Conservation (phyloP, 2,113 vertebrate species). For the Agapornis roseicollis region DNA sequence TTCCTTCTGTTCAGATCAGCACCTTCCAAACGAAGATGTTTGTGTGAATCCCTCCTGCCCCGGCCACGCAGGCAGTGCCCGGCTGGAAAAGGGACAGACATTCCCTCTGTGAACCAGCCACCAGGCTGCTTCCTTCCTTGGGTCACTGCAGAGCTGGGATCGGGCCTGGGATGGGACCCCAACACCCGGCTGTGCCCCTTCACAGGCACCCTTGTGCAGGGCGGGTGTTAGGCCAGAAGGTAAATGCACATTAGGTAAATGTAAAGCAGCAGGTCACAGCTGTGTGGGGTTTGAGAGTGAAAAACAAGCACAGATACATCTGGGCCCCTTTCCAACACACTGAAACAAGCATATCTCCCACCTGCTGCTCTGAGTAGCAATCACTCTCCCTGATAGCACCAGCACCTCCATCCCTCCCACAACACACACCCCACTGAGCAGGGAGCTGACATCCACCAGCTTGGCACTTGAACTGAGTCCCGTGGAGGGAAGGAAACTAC, state of each 20-base stretch:
- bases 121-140: rapidly evolving
- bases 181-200: neutral
- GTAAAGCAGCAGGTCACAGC: neutral
- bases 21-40: neutral
- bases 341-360: rapidly evolving
- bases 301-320: neutral
- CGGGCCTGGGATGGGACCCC: neutral
- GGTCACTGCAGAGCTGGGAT: rapidly evolving
- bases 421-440: rapidly evolving
- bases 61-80: neutral
- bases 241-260: neutral
- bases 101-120: neutral
- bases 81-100: neutral
- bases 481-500: neutral
- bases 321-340: rapidly evolving
- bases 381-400: rapidly evolving
- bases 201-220: rapidly evolving
- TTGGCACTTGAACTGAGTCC: rapidly evolving
- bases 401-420: neutral
- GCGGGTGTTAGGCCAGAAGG: neutral
- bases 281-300: rapidly evolving
- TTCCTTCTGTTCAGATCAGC: neutral
- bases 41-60: neutral
- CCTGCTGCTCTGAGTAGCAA: neutral
- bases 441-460: rapidly evolving